Evolutionary conservation across 2,797 vertebrate species (phyloP), one percentile per base, ranked within the genome.

Genomic region (Pseudochaenichthys georgianus): DNA sequence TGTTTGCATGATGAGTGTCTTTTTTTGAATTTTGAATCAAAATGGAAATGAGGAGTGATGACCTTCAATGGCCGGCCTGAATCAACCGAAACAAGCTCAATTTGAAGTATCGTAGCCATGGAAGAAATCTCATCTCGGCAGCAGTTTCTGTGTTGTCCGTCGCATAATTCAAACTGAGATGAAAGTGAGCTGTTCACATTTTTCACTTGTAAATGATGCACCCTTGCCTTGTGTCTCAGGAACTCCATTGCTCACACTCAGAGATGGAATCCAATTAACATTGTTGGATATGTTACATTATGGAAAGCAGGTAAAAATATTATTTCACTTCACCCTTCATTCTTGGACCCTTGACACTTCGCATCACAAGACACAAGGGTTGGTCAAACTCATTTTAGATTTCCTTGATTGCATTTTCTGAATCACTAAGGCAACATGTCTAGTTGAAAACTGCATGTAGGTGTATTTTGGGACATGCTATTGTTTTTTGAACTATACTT

Each of bases 31-130:
- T 88, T 85, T 78, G 80, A 92, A 90, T 91, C 82, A 91, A 88
- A 93, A 90, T 90, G 86, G 85, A 90, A 93, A 93, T 93, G 81
- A 90, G 87, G 73, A 88, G 42, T 70, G 88, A 88, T 90, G 91
- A 88, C 86, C 88, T 83, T 87, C 78, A 81, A 80, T 81, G 77
- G 43, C 72, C 50, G 70, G 64, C 43, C 67, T 46, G 68, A 87
- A 85, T 89, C 80, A 84, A 74, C 51, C 77, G 53, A 82, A 85
- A 88, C 75, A 76, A 82, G 82, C 81, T 87, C 81, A 86, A 87
- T 91, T 86, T 87, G 74, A 68, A 52, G 52, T 80, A 70, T 87
- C 87, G 85, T 79, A 51, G 43, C 61, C 65, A 78, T 0, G 28
- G 77, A 83, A 80, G 77, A 87, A 89, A 92, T 90, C 82, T 87